Evolutionary conservation across 2,797 vertebrate species (phyloP), one percentile per base, ranked within the genome.

Genomic region (Loriculus beryllinus): DNA sequence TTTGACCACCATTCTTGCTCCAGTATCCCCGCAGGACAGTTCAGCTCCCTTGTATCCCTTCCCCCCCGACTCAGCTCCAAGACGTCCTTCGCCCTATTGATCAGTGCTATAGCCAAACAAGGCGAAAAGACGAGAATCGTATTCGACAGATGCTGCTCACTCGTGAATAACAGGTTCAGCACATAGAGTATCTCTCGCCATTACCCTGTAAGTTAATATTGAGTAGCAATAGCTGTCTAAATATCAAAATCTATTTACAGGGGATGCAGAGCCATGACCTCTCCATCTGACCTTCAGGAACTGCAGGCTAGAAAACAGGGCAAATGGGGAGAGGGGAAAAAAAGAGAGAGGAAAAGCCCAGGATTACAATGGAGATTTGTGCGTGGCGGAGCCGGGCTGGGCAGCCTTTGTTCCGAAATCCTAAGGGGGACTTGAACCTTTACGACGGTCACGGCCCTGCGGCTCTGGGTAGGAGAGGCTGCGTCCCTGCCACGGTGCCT

Each of bases 161-260:
- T 98, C 98, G 97, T 97, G 96, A 98, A 95, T 98, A 98, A 98
- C 97, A 88, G 97, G 97, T 98, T 98, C 98, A 98, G 95, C 56
- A 60, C 97, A 97, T 95, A 96, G 93, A 90, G 86, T 95, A 96
- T 97, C 97, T 96, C 95, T 96, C 90, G 76, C 97, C 97, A 98
- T 98, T 98, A 98, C 98, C 97, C 97, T 97, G 97, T 97, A 97
- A 98, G 95, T 93, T 98, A 97, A 97, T 97, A 97, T 97, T 94
- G 97, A 97, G 96, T 96, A 97, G 95, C 89, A 96, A 95, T 96
- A 97, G 96, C 95, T 96, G 95, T 93, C 96, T 96, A 95, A 97
- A 96, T 97, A 97, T 97, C 97, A 97, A 96, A 96, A 95, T 97
- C 96, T 96, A 93, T 96, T 96, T 93, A 95, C 92, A 93, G 75